Evolutionary conservation across 2,797 vertebrate genomes (phyloP).

Genomic region (Thalassophryne amazonica): DNA sequence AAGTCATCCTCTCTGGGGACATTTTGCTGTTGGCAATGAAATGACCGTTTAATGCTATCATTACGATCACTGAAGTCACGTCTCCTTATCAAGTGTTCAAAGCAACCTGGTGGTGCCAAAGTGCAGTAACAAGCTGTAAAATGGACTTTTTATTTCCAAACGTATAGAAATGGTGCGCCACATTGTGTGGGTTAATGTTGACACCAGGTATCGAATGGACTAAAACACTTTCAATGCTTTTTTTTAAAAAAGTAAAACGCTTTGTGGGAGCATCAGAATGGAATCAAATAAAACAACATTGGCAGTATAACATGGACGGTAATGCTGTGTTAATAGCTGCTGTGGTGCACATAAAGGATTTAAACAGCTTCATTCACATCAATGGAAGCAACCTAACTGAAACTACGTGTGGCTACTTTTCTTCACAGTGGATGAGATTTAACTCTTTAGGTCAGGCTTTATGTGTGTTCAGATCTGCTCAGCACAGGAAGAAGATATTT

Average conservation of each 20-base stretch:
- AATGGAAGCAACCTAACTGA: background rate
- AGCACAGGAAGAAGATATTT: too few relatives aligned
- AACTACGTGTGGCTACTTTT: background rate
- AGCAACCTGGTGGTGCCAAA: background rate
- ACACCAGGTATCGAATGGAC: constrained; percentile 1
- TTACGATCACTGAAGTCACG: constrained; percentile 27
- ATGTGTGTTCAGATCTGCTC: too few relatives aligned
- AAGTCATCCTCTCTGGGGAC: constrained; percentile 6
- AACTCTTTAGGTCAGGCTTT: background rate
- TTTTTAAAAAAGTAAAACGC: background rate
- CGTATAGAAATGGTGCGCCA: background rate
- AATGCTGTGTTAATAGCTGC: background rate
- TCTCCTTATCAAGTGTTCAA: constrained; percentile 1
- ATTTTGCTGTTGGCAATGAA: background rate
- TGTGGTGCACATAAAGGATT: background rate
- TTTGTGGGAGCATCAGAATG: background rate
- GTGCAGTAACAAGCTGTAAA: background rate
- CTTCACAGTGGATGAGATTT: too few relatives aligned
- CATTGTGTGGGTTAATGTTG: background rate
- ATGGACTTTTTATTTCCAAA: background rate
- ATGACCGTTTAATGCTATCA: background rate
- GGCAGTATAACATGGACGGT: background rate
- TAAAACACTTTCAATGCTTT: too few relatives aligned
- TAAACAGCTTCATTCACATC: constrained; percentile 2
- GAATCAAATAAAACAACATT: background rate